Conservation (phyloP, 2,888 invertebrate genomes). For the Podotricha telesiphe region DNA sequence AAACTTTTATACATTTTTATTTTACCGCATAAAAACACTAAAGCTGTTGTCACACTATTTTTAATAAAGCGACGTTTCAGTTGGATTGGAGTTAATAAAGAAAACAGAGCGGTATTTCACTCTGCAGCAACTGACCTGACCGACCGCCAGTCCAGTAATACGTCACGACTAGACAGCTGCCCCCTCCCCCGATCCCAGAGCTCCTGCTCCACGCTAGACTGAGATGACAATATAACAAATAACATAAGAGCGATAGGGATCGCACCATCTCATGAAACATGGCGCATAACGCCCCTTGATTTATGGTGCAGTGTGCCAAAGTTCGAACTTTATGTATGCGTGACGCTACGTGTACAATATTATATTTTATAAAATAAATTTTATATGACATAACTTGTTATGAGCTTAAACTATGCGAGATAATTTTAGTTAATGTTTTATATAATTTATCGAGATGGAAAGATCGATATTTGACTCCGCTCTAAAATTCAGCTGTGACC, state of each 20-base stretch:
- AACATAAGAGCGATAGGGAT: constrained; percentile 68
- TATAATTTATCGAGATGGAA: constrained; percentile 38
- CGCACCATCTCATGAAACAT: constrained; percentile 78
- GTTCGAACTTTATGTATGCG: constrained; percentile 79
- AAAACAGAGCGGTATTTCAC: constrained; percentile 54
- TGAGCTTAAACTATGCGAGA: constrained; percentile 34
- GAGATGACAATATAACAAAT: constrained; percentile 66
- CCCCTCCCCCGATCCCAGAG: constrained; percentile 70
- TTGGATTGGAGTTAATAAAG: constrained; percentile 49
- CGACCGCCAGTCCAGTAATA: constrained; percentile 78
- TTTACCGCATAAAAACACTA: constrained; percentile 37
- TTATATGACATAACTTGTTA: constrained; percentile 40
- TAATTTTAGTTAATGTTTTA: constrained; percentile 30
- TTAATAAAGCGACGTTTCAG: constrained; percentile 42
- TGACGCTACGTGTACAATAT: constrained; percentile 55
- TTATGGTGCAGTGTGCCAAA: constrained; percentile 81
- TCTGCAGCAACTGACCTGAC: constrained; percentile 66
- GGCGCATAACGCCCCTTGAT: constrained; percentile 85
- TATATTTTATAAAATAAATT: constrained; percentile 44
- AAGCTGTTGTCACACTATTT: constrained; percentile 42
- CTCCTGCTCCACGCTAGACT: constrained; percentile 70
- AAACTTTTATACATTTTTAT: constrained; percentile 51
- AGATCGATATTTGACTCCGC: constrained; percentile 57
- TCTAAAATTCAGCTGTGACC: constrained; percentile 53
- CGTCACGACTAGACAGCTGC: constrained; percentile 81